Conservation (phyloP, 2,888 invertebrate species). For the Xestoiulus laeticollis region DNA sequence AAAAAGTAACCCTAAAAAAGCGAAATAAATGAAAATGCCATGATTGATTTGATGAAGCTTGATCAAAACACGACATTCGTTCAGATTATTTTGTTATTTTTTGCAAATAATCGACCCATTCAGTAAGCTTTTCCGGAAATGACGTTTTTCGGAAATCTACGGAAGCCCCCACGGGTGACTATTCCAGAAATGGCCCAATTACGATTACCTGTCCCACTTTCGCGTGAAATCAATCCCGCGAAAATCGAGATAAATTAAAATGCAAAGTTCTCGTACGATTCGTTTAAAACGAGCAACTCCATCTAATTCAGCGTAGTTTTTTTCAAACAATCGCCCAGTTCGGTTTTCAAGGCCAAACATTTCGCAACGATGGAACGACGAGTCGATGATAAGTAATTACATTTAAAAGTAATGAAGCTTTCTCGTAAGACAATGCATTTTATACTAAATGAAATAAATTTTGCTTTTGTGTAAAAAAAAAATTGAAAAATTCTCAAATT, state of each 20-base stretch:
- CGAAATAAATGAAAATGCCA: no score
- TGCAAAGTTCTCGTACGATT: background rate
- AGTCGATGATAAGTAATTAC: background rate
- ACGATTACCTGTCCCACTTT: background rate
- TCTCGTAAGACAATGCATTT: no score
- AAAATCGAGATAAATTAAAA: background rate
- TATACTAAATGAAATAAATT: no score
- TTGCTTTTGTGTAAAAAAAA: no score
- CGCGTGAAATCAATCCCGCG: background rate
- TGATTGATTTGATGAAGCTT: no score
- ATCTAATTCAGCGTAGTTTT: background rate
- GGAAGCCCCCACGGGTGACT: background rate
- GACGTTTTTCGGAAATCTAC: background rate
- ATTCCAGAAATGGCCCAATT: background rate
- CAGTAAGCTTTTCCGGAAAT: background rate
- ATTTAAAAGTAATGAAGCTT: background rate
- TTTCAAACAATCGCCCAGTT: background rate
- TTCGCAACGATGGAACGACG: background rate
- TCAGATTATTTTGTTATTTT: no score
- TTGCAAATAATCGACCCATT: no score
- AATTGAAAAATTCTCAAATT: no score
- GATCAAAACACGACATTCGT: no score
- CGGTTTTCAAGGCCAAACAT: constrained; percentile 34
- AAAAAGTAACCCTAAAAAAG: no score
- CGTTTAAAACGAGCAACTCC: no score